These are phyloP conservation scores for Chelon auratus DNA, from an alignment of 2,797 vertebrate species.

Conservation along the genomic window DNA sequence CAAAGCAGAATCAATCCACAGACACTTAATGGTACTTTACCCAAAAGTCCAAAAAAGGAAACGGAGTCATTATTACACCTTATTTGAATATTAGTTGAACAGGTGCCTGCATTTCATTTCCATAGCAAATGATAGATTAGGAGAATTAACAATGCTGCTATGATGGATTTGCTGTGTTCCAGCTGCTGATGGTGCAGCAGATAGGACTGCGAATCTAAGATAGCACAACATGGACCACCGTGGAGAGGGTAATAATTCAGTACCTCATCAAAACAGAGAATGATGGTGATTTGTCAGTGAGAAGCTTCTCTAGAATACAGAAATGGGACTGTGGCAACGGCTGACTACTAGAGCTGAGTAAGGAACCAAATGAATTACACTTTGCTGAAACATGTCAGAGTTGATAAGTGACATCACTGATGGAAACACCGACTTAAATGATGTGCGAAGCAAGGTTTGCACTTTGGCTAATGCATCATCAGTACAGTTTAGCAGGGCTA, in stretches of 20 bases:
- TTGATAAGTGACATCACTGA: neutral
- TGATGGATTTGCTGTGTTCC: conserved; percentile 55
- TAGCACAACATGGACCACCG: conserved; percentile 55
- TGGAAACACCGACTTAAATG: conserved; percentile 8
- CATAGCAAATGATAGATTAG: conserved; percentile 60
- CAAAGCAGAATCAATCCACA: neutral
- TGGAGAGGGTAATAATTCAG: conserved; percentile 57
- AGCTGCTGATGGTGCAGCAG: conserved; percentile 47
- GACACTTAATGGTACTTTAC: conserved; percentile 2
- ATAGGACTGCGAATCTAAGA: conserved; percentile 55
- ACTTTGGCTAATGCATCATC: too few relatives aligned
- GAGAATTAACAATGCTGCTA: conserved; percentile 46
- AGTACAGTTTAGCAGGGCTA: too few relatives aligned
- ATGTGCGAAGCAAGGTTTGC: too few relatives aligned
- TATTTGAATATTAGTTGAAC: conserved; percentile 48
- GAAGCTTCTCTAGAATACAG: conserved; percentile 17
- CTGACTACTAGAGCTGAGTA: neutral
- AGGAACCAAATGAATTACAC: conserved; percentile 14
- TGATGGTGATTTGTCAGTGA: conserved; percentile 44
- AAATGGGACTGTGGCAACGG: conserved; percentile 1
- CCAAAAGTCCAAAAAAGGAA: conserved; percentile 14
- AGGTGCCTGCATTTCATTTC: conserved; percentile 52
- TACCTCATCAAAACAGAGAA: conserved; percentile 48
- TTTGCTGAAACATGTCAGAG: conserved; percentile 4
- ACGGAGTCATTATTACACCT: conserved; percentile 25